phyloP scores from a whole-genome alignment of 2,888 invertebrate genomes.

The Synergus gifuensis region DNA sequence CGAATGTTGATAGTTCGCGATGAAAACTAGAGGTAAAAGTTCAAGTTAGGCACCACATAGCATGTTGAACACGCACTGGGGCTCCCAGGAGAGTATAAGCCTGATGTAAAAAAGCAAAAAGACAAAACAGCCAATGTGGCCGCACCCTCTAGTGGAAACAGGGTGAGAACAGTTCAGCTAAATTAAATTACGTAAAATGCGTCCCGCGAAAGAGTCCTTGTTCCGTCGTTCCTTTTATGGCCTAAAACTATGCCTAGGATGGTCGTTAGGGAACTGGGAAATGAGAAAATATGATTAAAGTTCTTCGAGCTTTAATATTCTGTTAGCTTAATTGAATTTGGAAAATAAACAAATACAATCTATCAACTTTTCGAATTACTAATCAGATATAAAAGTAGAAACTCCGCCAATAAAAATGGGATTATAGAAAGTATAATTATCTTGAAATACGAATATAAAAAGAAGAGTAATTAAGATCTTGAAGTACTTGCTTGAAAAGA shows the following conservation, averaged over 20 bases:
- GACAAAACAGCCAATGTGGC: slow-evolving; percentile 58
- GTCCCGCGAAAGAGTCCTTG: slow-evolving; percentile 11
- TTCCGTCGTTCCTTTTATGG: background rate
- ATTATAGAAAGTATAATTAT: background rate
- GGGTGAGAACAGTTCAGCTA: slow-evolving; percentile 46
- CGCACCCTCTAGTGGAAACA: slow-evolving; percentile 57
- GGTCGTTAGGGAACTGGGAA: background rate
- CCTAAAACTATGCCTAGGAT: background rate
- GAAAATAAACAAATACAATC: background rate
- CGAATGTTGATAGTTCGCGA: slow-evolving; percentile 7
- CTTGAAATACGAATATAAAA: background rate
- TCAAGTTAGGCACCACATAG: slow-evolving; percentile 28
- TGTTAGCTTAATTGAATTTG: background rate
- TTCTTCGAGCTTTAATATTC: background rate
- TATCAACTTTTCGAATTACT: background rate
- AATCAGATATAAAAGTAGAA: background rate
- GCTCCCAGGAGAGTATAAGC: slow-evolving; percentile 51
- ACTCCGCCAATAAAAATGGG: background rate
- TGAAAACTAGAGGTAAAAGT: slow-evolving; percentile 23
- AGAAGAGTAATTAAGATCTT: background rate
- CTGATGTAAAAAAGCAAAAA: slow-evolving; percentile 51
- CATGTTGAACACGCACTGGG: slow-evolving; percentile 41
- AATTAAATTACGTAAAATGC: slow-evolving; percentile 49
- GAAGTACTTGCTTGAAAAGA: background rate
- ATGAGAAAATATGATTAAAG: background rate